Evolutionary conservation across 2,888 invertebrate species (phyloP).

Genomic region (Drosophila heteroneura): DNA sequence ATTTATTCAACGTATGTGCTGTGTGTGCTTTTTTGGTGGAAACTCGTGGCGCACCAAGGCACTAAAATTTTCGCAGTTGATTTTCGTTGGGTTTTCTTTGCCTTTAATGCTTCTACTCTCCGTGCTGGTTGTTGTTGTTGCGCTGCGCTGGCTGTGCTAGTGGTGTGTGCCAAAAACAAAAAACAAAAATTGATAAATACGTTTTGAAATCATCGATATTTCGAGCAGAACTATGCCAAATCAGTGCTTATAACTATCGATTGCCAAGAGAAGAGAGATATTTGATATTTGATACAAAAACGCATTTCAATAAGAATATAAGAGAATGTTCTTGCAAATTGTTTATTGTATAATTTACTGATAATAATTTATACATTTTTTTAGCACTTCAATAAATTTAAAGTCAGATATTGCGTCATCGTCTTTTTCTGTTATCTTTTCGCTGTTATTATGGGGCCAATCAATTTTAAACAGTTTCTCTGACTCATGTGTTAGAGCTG

Average conservation of each 20-base stretch:
- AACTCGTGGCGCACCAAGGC: conserved; percentile 50
- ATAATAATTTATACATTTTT: neutral
- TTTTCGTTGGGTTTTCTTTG: conserved; percentile 62
- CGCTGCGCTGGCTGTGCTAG: conserved; percentile 49
- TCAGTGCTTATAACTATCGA: conserved; percentile 2
- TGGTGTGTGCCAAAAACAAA: conserved; percentile 17
- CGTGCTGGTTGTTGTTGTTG: conserved; percentile 41
- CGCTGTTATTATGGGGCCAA: neutral
- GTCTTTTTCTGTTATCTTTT: conserved; percentile 2
- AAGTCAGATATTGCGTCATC: neutral
- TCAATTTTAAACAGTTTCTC: neutral
- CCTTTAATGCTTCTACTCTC: conserved; percentile 47
- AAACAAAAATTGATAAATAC: conserved; percentile 28
- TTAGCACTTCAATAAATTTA: neutral
- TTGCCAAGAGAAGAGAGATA: neutral
- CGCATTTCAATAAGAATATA: too few relatives aligned
- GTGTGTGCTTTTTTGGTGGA: conserved; percentile 32
- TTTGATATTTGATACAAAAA: neutral
- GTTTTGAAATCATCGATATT: conserved; percentile 30
- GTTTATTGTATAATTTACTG: neutral
- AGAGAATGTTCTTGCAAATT: neutral
- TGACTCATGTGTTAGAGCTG: neutral
- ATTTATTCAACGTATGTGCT: conserved; percentile 32
- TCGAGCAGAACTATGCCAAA: neutral
- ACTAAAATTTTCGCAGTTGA: conserved; percentile 56